Conservation (phyloP, 2,888 invertebrate genomes). For the Anoplius nigerrimus region DNA sequence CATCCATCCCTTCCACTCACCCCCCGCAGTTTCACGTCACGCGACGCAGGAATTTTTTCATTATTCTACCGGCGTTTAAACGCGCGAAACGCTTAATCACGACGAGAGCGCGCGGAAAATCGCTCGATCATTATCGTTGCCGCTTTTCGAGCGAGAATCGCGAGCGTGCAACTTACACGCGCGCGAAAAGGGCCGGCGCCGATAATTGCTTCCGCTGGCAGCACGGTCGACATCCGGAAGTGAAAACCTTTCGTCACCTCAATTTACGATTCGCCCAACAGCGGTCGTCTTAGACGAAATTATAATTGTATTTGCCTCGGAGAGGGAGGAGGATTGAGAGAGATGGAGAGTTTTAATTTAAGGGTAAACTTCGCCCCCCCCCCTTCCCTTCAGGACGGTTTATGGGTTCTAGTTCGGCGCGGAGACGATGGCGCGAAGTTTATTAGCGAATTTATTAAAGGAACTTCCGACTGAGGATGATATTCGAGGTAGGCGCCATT, state of each 20-base stretch:
- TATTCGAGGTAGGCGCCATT: background rate
- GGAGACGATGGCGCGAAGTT: too few relatives aligned
- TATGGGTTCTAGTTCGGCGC: background rate
- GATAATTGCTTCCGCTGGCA: too few relatives aligned
- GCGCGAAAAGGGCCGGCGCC: background rate
- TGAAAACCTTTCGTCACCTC: too few relatives aligned
- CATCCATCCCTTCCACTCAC: background rate
- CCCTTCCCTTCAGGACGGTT: background rate
- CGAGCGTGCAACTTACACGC: background rate
- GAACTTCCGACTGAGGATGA: too few relatives aligned
- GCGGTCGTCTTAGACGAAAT: too few relatives aligned
- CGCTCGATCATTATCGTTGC: background rate
- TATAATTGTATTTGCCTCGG: too few relatives aligned
- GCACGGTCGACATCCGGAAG: too few relatives aligned
- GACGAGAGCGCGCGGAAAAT: background rate
- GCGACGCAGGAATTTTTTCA: conserved; percentile 5
- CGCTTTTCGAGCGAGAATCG: background rate
- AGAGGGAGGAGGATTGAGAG: too few relatives aligned
- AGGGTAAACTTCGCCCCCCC: too few relatives aligned
- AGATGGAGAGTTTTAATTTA: too few relatives aligned
- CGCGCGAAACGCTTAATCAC: background rate
- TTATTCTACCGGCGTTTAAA: background rate
- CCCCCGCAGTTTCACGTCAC: background rate
- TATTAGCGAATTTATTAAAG: too few relatives aligned
- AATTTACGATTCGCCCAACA: too few relatives aligned